These are phyloP conservation scores for Microplitis deprimator DNA, from an alignment of 2,888 invertebrate genomes.

Conservation along the genomic window DNA sequence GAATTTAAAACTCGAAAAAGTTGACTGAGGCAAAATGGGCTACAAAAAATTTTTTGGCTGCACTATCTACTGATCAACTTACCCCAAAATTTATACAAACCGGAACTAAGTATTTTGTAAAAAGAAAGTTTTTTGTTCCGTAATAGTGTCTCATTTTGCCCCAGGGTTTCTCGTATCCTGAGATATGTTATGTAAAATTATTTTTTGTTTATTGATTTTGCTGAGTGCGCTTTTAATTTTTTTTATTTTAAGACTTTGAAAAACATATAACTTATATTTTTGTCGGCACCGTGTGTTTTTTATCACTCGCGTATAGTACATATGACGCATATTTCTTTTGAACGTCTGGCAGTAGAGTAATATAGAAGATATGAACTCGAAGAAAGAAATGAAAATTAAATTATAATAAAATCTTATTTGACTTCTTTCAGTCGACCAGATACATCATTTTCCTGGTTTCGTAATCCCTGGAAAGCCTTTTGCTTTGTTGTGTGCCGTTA, in stretches of 20 bases:
- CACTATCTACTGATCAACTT: too few relatives aligned
- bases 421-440: slow-evolving; percentile 74
- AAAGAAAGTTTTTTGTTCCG: too few relatives aligned
- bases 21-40: too few relatives aligned
- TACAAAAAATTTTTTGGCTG: too few relatives aligned
- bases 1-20: too few relatives aligned
- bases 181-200: not conserved
- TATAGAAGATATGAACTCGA: slow-evolving; percentile 9
- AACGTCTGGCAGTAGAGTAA: not conserved
- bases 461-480: slow-evolving; percentile 74
- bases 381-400: slow-evolving; percentile 17
- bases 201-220: not conserved
- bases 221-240: not conserved
- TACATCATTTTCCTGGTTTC: slow-evolving; percentile 76
- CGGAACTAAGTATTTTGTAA: too few relatives aligned
- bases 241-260: not conserved
- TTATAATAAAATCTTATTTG: slow-evolving; percentile 8
- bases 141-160: too few relatives aligned
- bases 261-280: not conserved
- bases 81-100: too few relatives aligned
- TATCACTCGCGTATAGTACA: not conserved
- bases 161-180: not conserved
- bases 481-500: slow-evolving; percentile 67
- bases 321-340: not conserved
- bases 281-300: not conserved